Percentiles rank a stretch among this genome's conserved stretches.
These are phyloP conservation scores for Trichogramma dendrolimi DNA, from an alignment of 2,888 invertebrate species.

Conservation along the genomic window DNA sequence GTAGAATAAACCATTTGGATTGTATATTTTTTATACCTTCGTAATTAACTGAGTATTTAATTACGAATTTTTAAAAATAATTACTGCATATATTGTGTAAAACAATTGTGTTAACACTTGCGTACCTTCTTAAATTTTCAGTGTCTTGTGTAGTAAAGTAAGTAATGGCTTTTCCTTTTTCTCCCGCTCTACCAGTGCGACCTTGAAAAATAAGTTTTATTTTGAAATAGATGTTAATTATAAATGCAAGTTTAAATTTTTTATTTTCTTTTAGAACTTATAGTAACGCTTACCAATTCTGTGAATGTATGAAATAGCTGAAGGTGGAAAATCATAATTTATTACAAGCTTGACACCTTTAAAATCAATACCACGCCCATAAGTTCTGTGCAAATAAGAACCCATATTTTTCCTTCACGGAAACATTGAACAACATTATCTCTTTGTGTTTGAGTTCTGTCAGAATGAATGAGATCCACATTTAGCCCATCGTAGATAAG, in stretches of 20 bases:
- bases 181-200: constrained; percentile 90
- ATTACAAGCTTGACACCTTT: constrained; percentile 93
- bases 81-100: not conserved
- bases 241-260: constrained; percentile 4
- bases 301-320: constrained; percentile 86
- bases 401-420: constrained; percentile 89
- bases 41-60: not conserved
- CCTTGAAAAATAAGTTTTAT: constrained; percentile 53
- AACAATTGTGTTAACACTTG: constrained; percentile 10
- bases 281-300: constrained; percentile 59
- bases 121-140: constrained; percentile 76
- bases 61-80: not conserved
- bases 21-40: constrained; percentile 1
- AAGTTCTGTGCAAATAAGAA: constrained; percentile 93
- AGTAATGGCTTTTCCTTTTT: constrained; percentile 82
- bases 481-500: constrained; percentile 88
- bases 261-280: not conserved
- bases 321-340: constrained; percentile 95
- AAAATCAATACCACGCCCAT: constrained; percentile 96
- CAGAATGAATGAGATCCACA: constrained; percentile 90
- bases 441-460: constrained; percentile 81
- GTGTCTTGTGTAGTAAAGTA: constrained; percentile 90
- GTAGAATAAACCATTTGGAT: not conserved
- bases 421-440: constrained; percentile 89
- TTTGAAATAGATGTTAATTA: not conserved